Percentiles rank a stretch among this genome's conserved stretches.
These are phyloP conservation scores for Australoheros facetus DNA, from an alignment of 2,797 vertebrate genomes.

Conservation along the genomic window DNA sequence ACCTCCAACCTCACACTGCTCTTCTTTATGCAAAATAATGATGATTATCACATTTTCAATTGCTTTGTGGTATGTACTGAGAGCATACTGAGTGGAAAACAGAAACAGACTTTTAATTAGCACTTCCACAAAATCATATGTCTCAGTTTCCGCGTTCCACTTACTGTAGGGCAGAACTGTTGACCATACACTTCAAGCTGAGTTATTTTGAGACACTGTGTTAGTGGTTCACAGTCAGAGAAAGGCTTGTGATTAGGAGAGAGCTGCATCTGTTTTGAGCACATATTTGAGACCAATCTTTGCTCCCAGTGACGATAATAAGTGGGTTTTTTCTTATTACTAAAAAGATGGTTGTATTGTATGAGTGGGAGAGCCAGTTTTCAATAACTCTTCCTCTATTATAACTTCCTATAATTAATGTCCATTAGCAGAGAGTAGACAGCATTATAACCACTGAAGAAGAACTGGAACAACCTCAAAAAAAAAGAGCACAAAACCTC, in stretches of 20 bases:
- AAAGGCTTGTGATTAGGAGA: slow-evolving; percentile 15
- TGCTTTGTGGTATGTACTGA: slow-evolving; percentile 1
- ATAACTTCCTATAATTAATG: slow-evolving; percentile 57
- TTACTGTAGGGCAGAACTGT: slow-evolving; percentile 3
- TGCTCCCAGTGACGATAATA: slow-evolving; percentile 29
- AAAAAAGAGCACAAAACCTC: slow-evolving; percentile 27
- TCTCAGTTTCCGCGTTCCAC: slow-evolving; percentile 21
- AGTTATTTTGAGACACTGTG: slow-evolving; percentile 36
- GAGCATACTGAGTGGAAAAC: slow-evolving; percentile 10
- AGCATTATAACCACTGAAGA: neutral
- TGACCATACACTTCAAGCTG: slow-evolving; percentile 13
- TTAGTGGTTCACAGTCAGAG: slow-evolving; percentile 5
- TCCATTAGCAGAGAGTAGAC: slow-evolving; percentile 38
- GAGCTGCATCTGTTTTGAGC: slow-evolving; percentile 27
- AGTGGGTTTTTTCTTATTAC: slow-evolving; percentile 29
- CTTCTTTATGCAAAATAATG: slow-evolving; percentile 13
- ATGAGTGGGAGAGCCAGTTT: slow-evolving; percentile 23
- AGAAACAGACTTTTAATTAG: slow-evolving; percentile 59
- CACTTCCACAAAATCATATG: slow-evolving; percentile 17
- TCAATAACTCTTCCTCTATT: slow-evolving; percentile 41
- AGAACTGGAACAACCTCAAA: neutral
- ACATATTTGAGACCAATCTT: slow-evolving; percentile 7
- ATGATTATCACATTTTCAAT: slow-evolving; percentile 47
- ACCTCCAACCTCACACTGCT: neutral
- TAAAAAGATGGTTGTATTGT: slow-evolving; percentile 32